Evolutionary conservation across 2,113 vertebrate species (phyloP).

Genomic region (Benitochromis conjunctus): DNA sequence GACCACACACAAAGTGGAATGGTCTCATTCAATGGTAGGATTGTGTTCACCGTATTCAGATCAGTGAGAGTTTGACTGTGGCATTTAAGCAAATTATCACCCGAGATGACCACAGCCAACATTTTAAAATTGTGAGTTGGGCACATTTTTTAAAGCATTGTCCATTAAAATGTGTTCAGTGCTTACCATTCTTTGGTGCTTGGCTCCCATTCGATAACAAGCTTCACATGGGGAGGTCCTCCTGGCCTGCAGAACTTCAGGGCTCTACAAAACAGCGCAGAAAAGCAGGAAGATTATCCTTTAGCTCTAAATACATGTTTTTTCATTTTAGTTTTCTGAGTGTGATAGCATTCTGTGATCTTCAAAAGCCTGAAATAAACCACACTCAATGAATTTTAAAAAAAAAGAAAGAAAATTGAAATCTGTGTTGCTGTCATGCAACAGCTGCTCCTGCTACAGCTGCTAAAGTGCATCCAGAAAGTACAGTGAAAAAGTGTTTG

Average conservation of each 20-base stretch:
- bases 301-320: neutral
- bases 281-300: neutral
- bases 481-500: neutral
- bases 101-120: neutral
- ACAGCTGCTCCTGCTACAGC: neutral
- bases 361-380: neutral
- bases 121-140: neutral
- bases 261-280: slow-evolving; percentile 65
- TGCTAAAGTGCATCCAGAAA: neutral
- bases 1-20: neutral
- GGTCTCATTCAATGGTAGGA: neutral
- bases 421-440: neutral
- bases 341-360: neutral
- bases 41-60: neutral
- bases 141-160: neutral
- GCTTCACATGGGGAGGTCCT: slow-evolving; percentile 81
- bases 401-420: neutral
- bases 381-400: neutral
- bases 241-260: slow-evolving; percentile 79
- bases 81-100: neutral
- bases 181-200: slow-evolving; percentile 74
- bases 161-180: neutral
- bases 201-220: slow-evolving; percentile 85
- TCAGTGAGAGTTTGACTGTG: neutral
- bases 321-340: neutral